Conservation (phyloP, 2,797 vertebrate genomes). For the Poecilia velifera region DNA sequence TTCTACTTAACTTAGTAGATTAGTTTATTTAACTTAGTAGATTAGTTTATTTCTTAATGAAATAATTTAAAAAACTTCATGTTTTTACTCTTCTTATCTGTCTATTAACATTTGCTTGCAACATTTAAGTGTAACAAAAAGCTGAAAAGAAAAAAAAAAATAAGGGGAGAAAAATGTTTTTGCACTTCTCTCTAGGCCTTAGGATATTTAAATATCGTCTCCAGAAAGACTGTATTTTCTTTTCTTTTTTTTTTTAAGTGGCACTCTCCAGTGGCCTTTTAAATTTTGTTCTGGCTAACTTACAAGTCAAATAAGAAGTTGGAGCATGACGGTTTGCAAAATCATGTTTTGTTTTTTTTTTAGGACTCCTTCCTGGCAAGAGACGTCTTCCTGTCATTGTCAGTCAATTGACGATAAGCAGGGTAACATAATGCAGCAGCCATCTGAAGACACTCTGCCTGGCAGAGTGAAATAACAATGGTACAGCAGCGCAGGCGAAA, state of each 20-base stretch:
- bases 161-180: not conserved
- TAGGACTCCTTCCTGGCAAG: constrained; percentile 46
- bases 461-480: constrained; percentile 38
- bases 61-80: not conserved
- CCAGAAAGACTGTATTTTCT: not conserved
- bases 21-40: not conserved
- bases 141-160: not conserved
- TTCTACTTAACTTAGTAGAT: too few species aligned
- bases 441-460: constrained; percentile 26
- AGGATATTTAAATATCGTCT: not conserved
- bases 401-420: constrained; percentile 50
- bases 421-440: constrained; percentile 37
- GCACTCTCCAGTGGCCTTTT: not conserved
- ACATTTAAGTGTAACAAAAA: not conserved
- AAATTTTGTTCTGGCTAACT: constrained; percentile 1
- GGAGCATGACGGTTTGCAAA: constrained; percentile 12
- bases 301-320: constrained; percentile 7
- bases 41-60: not conserved
- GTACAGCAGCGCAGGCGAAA: constrained; percentile 17
- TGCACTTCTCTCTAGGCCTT: not conserved
- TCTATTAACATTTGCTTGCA: not conserved
- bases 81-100: not conserved
- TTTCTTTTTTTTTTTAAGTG: not conserved
- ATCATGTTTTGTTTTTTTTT: not conserved
- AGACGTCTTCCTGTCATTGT: constrained; percentile 42